These are phyloP conservation scores for Alces alces DNA, from an alignment of 2,113 vertebrate species.

Conservation along the genomic window DNA sequence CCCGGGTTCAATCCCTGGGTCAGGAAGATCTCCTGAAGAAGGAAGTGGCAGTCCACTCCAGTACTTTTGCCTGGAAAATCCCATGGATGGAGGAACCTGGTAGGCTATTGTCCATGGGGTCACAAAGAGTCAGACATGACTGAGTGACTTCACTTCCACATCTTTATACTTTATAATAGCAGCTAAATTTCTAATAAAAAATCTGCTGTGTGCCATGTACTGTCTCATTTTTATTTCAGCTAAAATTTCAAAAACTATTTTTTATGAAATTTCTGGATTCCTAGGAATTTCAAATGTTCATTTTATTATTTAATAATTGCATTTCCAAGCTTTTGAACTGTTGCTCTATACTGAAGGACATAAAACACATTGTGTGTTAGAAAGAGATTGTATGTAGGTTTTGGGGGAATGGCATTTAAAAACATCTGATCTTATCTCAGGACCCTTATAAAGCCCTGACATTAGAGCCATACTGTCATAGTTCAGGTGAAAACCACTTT, in stretches of 20 bases:
- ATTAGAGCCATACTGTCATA: not conserved
- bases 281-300: not conserved
- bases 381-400: not conserved
- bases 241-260: not conserved
- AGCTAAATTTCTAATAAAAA: not conserved
- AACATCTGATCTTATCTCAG: not conserved
- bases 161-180: not conserved
- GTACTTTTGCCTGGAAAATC: not conserved
- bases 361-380: not conserved
- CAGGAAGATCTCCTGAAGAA: not conserved
- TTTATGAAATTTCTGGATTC: not conserved
- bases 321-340: not conserved
- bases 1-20: not conserved
- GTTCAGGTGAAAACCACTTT: not conserved
- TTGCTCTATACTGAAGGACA: not conserved
- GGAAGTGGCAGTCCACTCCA: not conserved
- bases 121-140: not conserved
- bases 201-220: not conserved
- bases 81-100: not conserved
- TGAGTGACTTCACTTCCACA: not conserved
- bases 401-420: not conserved
- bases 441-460: not conserved
- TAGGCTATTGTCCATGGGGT: not conserved
- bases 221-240: conserved; percentile 8
- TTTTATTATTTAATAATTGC: not conserved